Conservation (phyloP, 1,140 invertebrate species). For the Drosophila dunni region DNA sequence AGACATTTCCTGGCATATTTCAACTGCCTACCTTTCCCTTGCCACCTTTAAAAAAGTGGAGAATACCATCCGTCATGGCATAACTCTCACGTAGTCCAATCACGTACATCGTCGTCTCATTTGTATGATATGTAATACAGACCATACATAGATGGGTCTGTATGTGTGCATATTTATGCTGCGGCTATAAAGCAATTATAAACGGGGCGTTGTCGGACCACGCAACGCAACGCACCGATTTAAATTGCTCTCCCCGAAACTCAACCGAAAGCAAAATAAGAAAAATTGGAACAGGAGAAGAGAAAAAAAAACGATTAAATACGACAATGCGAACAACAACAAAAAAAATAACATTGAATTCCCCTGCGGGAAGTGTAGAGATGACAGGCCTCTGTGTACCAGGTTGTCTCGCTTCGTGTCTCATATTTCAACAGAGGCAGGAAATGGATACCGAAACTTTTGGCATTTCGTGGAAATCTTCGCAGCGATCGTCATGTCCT, state of each 20-base stretch:
- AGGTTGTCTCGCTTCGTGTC: neutral
- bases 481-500: neutral
- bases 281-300: neutral
- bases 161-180: conserved; percentile 54
- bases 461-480: conserved; percentile 23
- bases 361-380: conserved; percentile 8
- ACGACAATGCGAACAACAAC: conserved; percentile 10
- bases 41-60: neutral
- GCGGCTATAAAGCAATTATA: conserved; percentile 79
- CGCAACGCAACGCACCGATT: conserved; percentile 41
- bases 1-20: conserved; percentile 1
- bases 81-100: conserved; percentile 36
- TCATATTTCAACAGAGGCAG: conserved; percentile 47
- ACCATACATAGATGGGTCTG: conserved; percentile 26
- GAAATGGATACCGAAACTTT: conserved; percentile 8
- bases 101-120: conserved; percentile 59
- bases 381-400: neutral
- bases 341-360: conserved; percentile 49
- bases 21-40: neutral
- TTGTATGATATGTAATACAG: conserved; percentile 42
- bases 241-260: conserved; percentile 38
- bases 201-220: conserved; percentile 68
- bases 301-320: conserved; percentile 26
- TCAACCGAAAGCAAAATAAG: conserved; percentile 18
- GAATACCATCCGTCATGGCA: neutral